Base-by-base conservation (phyloP, 1,140 invertebrate genomes). In the Reticulitermes speratus region DNA sequence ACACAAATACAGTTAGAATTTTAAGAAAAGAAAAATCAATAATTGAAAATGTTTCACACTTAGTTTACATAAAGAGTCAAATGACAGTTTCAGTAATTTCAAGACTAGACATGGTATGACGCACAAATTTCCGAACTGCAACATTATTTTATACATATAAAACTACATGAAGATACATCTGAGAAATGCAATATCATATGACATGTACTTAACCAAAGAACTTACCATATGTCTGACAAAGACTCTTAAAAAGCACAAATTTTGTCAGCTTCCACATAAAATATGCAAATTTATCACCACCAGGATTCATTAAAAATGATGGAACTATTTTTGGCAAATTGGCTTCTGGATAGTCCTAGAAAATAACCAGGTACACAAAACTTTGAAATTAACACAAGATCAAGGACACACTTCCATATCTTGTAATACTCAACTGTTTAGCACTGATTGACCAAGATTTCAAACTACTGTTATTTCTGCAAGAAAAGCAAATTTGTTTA, bases 201-300 rank as follows among this genome's bases (percentile, higher is more conserved):
- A 65, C 21, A 65, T 65, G 16, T 65, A 23, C 59, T 12, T 9
- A 48, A 11, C 48, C 48, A 48, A 48, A 65, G 8, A 65, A 75
- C 65, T 75, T 75, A 75, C 65, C 65, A 75, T 75, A 75, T 9
- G 65, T 75, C n/a, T 30, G 25, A 75, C 65, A 75, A 75, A 75
- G 65, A 25, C n/a, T 30, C 65, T 9, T n/a, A 5, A 75, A 75
- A 25, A 75, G 65, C 16, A 14, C 65, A 75, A 75, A 75, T 30
- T 75, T 75, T 75, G 65, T n/a, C 65, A 75, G 8, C 8, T 30
- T n/a, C 65, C 65, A 75, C 65, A 75, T 75, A 75, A 75, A 11
- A 30, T 75, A 12, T 30, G 9, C 65, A 75, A 75, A 75, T 30
- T 75, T 75, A 25, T 75, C 65, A n/a, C 65, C 65, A 75, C 25